Conservation (phyloP, 2,113 vertebrate species). For the Scytalopus superciliaris region DNA sequence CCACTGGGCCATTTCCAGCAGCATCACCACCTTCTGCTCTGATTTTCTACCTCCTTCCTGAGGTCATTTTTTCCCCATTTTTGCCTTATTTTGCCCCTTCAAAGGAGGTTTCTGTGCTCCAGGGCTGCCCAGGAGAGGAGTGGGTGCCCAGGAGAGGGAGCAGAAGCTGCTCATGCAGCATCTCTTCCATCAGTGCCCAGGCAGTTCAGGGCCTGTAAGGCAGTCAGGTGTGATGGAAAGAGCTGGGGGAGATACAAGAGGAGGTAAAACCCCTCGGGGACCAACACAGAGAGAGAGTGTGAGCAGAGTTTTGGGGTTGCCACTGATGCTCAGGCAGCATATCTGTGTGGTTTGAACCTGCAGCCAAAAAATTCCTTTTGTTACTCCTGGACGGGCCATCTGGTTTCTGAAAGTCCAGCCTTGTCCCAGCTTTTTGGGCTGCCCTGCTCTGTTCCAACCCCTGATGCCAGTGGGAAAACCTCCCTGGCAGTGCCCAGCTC, state of each 20-base stretch:
- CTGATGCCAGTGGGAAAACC: background rate
- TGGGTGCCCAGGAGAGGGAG: background rate
- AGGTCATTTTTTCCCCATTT: background rate
- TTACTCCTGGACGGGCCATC: accelerated
- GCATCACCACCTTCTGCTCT: background rate
- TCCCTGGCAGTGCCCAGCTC: accelerated
- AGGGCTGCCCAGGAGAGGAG: background rate
- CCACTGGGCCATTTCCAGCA: accelerated
- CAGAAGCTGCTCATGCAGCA: background rate
- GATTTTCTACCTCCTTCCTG: background rate
- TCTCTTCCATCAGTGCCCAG: background rate
- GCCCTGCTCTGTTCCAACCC: background rate
- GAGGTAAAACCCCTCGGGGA: background rate
- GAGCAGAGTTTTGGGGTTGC: background rate
- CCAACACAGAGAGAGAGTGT: accelerated
- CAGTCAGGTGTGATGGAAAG: background rate
- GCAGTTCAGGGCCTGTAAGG: background rate
- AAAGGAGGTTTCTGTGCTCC: accelerated
- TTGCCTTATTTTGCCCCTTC: background rate
- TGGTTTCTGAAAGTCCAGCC: background rate
- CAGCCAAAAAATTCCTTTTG: background rate
- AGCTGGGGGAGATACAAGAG: background rate
- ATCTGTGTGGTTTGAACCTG: background rate
- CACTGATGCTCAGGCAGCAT: background rate
- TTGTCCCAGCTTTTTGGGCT: background rate